These are phyloP conservation scores for Hirtodrosophila confusa DNA, from an alignment of 2,888 invertebrate genomes.

Conservation along the genomic window DNA sequence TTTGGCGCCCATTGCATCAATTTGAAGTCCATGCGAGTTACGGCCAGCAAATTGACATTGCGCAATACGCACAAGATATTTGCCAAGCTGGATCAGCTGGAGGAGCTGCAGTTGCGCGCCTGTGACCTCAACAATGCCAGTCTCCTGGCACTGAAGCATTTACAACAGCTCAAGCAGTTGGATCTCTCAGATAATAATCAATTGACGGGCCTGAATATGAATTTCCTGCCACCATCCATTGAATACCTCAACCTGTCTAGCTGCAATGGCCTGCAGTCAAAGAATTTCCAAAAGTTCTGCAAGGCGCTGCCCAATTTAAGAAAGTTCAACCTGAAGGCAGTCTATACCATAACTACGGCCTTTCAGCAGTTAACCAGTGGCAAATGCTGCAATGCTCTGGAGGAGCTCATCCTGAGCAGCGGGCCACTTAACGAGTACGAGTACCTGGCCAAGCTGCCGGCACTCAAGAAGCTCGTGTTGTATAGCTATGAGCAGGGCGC, in stretches of 20 bases:
- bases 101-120: slow-evolving; percentile 21
- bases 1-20: slow-evolving; percentile 34
- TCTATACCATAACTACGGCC: slow-evolving; percentile 8
- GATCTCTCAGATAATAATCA: slow-evolving; percentile 36
- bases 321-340: slow-evolving; percentile 20
- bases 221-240: slow-evolving; percentile 21
- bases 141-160: slow-evolving; percentile 9
- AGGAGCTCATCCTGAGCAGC: slow-evolving; percentile 25
- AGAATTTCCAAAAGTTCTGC: slow-evolving; percentile 18
- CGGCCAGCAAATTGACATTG: slow-evolving; percentile 6
- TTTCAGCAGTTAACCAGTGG: slow-evolving; percentile 19
- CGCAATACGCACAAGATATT: slow-evolving; percentile 27
- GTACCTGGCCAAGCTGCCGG: slow-evolving; percentile 39
- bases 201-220: slow-evolving; percentile 30
- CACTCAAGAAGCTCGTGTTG: slow-evolving; percentile 28
- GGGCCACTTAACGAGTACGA: slow-evolving; percentile 21
- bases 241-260: slow-evolving; percentile 5
- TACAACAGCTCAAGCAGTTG: slow-evolving; percentile 12
- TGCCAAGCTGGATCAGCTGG: not conserved
- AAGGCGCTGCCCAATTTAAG: slow-evolving; percentile 13
- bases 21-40: slow-evolving; percentile 15
- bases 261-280: slow-evolving; percentile 24
- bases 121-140: slow-evolving; percentile 15
- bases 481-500: slow-evolving; percentile 17
- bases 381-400: slow-evolving; percentile 3